phyloP scores from a whole-genome alignment of 2,888 invertebrate species.

The Siphlonurus alternatus region DNA sequence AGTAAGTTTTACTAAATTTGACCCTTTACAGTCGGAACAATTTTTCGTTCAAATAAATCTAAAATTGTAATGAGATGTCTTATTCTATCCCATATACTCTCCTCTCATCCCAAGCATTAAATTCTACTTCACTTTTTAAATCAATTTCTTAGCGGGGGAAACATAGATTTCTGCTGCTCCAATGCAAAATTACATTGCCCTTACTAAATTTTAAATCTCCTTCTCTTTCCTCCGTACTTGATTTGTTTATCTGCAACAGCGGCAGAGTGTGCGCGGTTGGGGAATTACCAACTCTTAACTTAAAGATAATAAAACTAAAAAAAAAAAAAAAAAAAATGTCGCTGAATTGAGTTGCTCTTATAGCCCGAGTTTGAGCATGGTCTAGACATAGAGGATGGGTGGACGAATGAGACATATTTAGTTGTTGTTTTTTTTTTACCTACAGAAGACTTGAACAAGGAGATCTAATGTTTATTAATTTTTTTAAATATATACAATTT shows the following conservation, averaged over 20 bases:
- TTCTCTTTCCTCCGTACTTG: neutral
- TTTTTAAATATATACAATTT: too few species aligned
- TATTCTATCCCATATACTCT: neutral
- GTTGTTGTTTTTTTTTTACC: too few species aligned
- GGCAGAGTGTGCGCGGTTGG: neutral
- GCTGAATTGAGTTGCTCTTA: neutral
- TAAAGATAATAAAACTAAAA: neutral
- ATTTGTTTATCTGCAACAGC: neutral
- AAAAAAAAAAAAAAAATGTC: neutral
- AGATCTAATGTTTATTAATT: too few species aligned
- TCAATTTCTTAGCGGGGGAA: conserved; percentile 4
- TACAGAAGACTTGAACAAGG: too few species aligned
- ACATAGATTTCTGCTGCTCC: conserved; percentile 1
- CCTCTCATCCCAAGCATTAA: neutral
- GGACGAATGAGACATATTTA: too few species aligned
- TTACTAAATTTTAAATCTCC: neutral
- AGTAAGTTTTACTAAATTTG: neutral
- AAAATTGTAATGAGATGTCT: neutral
- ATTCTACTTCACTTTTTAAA: conserved; percentile 4
- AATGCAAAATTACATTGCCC: conserved; percentile 1
- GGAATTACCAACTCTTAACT: neutral
- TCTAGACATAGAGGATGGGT: too few species aligned
- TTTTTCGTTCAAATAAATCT: conserved; percentile 2
- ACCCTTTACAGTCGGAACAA: neutral
- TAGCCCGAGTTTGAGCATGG: too few species aligned